Evolutionary conservation across 2,113 vertebrate genomes (phyloP).

Genomic region (Phalacrocorax brasilianus): DNA sequence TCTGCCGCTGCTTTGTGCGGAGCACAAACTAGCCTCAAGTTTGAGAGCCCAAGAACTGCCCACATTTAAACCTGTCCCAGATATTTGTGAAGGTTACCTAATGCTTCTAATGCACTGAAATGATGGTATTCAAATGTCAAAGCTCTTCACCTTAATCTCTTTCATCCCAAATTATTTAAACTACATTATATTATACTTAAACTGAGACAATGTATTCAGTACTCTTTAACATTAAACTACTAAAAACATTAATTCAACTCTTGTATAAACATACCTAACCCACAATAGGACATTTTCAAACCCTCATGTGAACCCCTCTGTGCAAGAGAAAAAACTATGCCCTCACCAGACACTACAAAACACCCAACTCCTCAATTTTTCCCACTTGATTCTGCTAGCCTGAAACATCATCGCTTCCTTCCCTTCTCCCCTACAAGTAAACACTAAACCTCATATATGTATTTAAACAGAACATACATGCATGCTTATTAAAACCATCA

Average conservation of each 20-base stretch:
- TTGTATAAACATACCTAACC: background rate
- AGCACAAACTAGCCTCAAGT: background rate
- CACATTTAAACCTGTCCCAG: background rate
- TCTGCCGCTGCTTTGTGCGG: background rate
- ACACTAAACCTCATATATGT: background rate
- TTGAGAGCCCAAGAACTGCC: background rate
- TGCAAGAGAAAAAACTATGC: background rate
- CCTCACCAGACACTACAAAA: background rate
- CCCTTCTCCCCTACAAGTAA: background rate
- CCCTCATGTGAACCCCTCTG: background rate
- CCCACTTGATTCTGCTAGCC: background rate
- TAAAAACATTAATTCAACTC: background rate
- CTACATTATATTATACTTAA: background rate
- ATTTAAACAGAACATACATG: background rate
- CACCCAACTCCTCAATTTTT: background rate
- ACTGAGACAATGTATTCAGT: background rate
- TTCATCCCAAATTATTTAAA: background rate
- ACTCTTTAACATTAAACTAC: background rate
- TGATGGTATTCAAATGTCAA: background rate
- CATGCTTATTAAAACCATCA: background rate
- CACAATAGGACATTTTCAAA: background rate
- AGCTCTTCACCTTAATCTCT: background rate
- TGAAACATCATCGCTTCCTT: background rate
- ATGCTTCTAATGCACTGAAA: background rate
- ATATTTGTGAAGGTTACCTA: background rate